Evolutionary conservation across 2,797 vertebrate species (phyloP), one percentile per base, ranked within the genome.

Genomic region (Okamejei kenojei): DNA sequence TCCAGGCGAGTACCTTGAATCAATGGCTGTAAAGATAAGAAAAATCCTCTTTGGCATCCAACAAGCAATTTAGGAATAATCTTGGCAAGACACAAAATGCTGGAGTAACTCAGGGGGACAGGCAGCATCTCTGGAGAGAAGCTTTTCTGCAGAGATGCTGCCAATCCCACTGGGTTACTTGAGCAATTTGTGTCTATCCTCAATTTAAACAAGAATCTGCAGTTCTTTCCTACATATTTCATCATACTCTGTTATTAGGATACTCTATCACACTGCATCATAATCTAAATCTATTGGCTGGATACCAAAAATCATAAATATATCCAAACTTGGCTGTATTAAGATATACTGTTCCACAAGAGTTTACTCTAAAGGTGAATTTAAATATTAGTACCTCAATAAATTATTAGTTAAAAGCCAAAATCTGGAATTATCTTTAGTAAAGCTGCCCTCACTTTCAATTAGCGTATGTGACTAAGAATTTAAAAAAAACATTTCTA

Each of bases 281-380:
- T 92, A 71, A n/a, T 92, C 71, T 38, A 54, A 92, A 76, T 73
- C 71, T 74, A 15, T 74, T 73, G 71, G 71, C 71, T 71, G 74
- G 19, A 74, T 38, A 74, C n/a, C 15, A 88, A 63, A 65, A 7
- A 68, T n/a, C 2, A 29, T 54, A 54, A 54, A 32, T 32, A 38
- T 35, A 92, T 45, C 73, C 54, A 58, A 92, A 65, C n/a, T 29
- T 74, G 54, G 73, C 6, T 45, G 17, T 11, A 92, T 26, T 17
- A 91, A 21, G 32, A 11, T 45, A 45, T 74, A 54, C 68, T 45
- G 68, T 54, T 92, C 88, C 26, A 9, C 63, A 32, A 17, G n/a
- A 26, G 35, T 92, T n/a, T 13, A n/a, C 45, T 54, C 6, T 7
- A n/a, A 91, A 76, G 19, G 7, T 35, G 17, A 32, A 23, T 9